These are phyloP conservation scores for Danio aesculapii DNA, from an alignment of 2,797 vertebrate species.

Conservation along the genomic window DNA sequence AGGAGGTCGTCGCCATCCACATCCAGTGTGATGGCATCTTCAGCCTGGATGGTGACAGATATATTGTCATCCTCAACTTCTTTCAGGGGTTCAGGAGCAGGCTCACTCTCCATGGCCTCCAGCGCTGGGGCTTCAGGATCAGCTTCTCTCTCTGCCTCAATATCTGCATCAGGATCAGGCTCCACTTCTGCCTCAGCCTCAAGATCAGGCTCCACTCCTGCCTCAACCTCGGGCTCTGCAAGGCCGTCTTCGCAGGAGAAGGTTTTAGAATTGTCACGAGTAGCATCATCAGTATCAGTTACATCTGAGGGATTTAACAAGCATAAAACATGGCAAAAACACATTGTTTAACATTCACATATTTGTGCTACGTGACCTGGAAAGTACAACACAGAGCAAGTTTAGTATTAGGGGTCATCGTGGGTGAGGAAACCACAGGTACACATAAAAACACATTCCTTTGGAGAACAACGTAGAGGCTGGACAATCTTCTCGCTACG, in stretches of 20 bases:
- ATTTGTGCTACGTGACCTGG: constrained; percentile 93
- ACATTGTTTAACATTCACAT: constrained; percentile 96
- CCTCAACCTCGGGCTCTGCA: constrained; percentile 72
- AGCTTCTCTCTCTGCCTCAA: constrained; percentile 60
- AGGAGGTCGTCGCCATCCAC: constrained; percentile 99
- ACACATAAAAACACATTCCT: constrained; percentile 95
- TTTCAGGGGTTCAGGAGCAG: constrained; percentile 86
- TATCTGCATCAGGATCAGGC: constrained; percentile 55
- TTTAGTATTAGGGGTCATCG: constrained; percentile 94
- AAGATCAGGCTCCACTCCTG: constrained; percentile 58
- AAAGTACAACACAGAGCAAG: constrained; percentile 95
- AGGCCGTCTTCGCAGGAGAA: constrained; percentile 92
- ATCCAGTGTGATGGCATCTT: constrained; percentile 99
- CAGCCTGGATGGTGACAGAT: constrained; percentile 98
- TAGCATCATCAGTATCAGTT: constrained; percentile 99
- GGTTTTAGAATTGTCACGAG: constrained; percentile 98
- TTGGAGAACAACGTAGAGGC: constrained; percentile 61
- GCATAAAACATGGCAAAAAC: constrained; percentile 99
- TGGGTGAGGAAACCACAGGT: constrained; percentile 91
- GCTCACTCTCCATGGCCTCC: constrained; percentile 90
- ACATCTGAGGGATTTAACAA: constrained; percentile 99
- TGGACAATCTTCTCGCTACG: constrained; percentile 56
- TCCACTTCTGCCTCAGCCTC: constrained; percentile 57
- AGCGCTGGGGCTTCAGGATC: constrained; percentile 76
- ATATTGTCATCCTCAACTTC: constrained; percentile 99